A percentile compares a stretch with the other conserved stretches of the same genome.
phyloP scores from a whole-genome alignment of 2,888 invertebrate genomes.

The Noctua comes region DNA sequence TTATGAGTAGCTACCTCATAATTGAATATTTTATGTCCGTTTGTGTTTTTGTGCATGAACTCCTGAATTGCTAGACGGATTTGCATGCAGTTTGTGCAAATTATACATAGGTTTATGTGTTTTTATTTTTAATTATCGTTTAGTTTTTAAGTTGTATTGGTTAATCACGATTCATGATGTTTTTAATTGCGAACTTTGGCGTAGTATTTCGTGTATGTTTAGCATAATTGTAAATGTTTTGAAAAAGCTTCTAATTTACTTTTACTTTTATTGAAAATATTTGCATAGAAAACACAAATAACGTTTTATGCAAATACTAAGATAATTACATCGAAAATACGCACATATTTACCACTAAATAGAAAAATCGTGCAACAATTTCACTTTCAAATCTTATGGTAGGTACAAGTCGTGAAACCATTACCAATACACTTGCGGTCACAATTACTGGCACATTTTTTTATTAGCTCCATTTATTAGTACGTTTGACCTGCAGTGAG shows the following conservation, averaged over 20 bases:
- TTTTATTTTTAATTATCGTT: slow-evolving; percentile 14
- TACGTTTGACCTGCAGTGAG: slow-evolving; percentile 57
- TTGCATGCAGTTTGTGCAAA: slow-evolving; percentile 5
- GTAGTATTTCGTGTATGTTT: background rate
- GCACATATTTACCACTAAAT: slow-evolving; percentile 34
- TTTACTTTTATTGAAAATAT: slow-evolving; percentile 18
- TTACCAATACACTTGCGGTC: slow-evolving; percentile 51
- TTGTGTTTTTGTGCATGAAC: slow-evolving; percentile 32
- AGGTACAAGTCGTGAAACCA: slow-evolving; percentile 32
- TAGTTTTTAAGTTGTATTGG: slow-evolving; percentile 12
- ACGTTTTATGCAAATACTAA: slow-evolving; percentile 26
- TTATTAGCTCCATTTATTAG: slow-evolving; percentile 44
- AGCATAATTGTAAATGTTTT: background rate
- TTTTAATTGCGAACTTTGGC: background rate
- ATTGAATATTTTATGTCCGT: slow-evolving; percentile 41
- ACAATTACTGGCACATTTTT: slow-evolving; percentile 52
- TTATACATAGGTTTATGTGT: slow-evolving; percentile 6
- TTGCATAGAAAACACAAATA: slow-evolving; percentile 29
- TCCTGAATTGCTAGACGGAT: slow-evolving; percentile 6
- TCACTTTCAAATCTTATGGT: slow-evolving; percentile 41
- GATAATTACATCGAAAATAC: slow-evolving; percentile 9
- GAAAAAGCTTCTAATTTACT: background rate
- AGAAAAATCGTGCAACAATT: slow-evolving; percentile 47
- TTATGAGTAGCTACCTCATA: slow-evolving; percentile 44
- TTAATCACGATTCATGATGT: slow-evolving; percentile 28